Conservation (phyloP, 2,113 vertebrate genomes). For the Coptodon bakossiorum region DNA sequence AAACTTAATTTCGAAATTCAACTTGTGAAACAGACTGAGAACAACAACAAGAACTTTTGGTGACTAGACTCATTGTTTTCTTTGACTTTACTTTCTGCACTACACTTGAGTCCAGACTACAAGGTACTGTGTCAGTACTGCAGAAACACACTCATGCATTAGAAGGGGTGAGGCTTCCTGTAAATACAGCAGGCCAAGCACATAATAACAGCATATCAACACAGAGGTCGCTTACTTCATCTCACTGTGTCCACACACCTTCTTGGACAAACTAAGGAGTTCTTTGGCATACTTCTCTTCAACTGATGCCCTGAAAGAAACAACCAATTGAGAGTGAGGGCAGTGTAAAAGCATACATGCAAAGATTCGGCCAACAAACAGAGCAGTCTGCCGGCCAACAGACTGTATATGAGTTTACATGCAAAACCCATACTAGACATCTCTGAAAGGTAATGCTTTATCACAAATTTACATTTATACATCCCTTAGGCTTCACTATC, state of each 20-base stretch:
- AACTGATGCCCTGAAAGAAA: slow-evolving; percentile 78
- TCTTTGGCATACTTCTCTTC: slow-evolving; percentile 97
- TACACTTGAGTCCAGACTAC: background rate
- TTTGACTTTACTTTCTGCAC: background rate
- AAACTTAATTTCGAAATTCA: background rate
- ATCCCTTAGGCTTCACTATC: background rate
- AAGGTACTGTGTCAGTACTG: background rate
- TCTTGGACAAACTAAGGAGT: slow-evolving; percentile 83
- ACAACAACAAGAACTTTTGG: background rate
- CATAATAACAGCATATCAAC: background rate
- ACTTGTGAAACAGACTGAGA: background rate
- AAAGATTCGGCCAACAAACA: background rate
- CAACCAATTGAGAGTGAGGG: background rate
- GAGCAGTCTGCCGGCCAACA: background rate
- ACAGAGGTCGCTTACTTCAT: slow-evolving; percentile 79
- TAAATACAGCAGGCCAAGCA: background rate
- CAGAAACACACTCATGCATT: background rate
- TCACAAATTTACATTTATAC: background rate
- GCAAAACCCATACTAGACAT: background rate
- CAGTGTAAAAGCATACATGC: background rate
- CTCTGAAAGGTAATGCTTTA: background rate
- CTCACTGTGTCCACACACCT: slow-evolving; percentile 89
- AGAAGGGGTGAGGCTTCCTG: background rate
- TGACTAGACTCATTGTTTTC: background rate
- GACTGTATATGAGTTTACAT: background rate